Percentiles rank a stretch among this genome's conserved stretches.
These are phyloP conservation scores for Peromyscus eremicus DNA, from an alignment of 2,797 vertebrate species.

Conservation along the genomic window DNA sequence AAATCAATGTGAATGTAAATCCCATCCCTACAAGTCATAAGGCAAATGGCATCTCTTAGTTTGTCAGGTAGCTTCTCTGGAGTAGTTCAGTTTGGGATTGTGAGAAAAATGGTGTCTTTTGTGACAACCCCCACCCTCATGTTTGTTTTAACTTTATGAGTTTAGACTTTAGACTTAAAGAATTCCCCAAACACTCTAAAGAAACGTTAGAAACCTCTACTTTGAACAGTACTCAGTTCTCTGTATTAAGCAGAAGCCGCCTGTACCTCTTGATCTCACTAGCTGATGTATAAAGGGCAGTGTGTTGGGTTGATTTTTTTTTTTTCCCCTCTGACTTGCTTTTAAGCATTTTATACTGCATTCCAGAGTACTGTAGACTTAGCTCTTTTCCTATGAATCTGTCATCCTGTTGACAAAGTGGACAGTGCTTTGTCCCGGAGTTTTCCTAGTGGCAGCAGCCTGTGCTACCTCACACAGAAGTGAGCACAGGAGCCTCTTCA, in stretches of 20 bases:
- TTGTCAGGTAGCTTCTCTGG: slow-evolving; percentile 54
- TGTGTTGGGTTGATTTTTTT: background rate
- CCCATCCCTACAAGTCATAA: background rate
- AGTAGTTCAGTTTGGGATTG: background rate
- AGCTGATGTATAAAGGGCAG: slow-evolving; percentile 27
- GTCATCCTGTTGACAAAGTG: slow-evolving; percentile 33
- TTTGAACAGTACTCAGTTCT: slow-evolving; percentile 45
- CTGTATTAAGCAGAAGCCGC: background rate
- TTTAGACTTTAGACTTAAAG: slow-evolving; percentile 50
- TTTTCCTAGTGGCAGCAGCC: slow-evolving; percentile 8
- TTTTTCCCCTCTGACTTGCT: slow-evolving; percentile 61
- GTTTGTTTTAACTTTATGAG: slow-evolving; percentile 43
- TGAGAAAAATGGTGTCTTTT: slow-evolving; percentile 19
- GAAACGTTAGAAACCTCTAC: slow-evolving; percentile 50
- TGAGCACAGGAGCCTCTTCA: background rate
- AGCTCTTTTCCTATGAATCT: slow-evolving; percentile 32
- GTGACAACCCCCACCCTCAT: slow-evolving; percentile 33
- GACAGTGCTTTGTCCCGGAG: slow-evolving; percentile 8
- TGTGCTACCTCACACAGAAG: slow-evolving; percentile 44
- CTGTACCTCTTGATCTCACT: slow-evolving; percentile 44
- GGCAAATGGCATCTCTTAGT: background rate
- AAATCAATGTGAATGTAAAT: slow-evolving; percentile 59
- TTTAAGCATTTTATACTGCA: slow-evolving; percentile 59
- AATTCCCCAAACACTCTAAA: background rate
- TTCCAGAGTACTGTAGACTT: slow-evolving; percentile 59